phyloP scores from a whole-genome alignment of 2,113 vertebrate species.

The Osmerus mordax region DNA sequence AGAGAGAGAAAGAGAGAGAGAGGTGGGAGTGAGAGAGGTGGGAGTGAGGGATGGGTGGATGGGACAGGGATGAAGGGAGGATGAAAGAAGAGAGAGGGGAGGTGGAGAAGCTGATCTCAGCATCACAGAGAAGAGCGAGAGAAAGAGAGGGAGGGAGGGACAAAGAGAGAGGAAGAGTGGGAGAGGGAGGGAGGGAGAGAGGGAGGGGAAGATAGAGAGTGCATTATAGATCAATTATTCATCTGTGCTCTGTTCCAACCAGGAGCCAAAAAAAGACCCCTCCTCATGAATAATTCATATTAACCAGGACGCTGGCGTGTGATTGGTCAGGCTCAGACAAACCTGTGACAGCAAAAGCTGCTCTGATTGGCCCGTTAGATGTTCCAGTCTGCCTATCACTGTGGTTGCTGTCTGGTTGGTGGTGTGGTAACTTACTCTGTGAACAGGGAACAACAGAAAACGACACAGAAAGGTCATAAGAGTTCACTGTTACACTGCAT shows the following conservation, averaged over 20 bases:
- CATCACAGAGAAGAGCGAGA: neutral
- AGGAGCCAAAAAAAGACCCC: slow-evolving; percentile 47
- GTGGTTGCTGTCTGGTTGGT: too few species aligned
- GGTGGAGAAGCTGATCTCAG: slow-evolving; percentile 1
- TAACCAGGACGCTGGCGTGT: slow-evolving; percentile 4
- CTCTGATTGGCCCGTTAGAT: too few species aligned
- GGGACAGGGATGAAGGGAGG: neutral
- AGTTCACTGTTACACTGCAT: too few species aligned
- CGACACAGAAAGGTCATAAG: too few species aligned
- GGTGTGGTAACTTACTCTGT: too few species aligned
- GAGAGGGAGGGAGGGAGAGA: too few species aligned
- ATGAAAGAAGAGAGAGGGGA: neutral
- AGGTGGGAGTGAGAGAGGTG: neutral
- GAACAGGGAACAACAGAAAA: too few species aligned
- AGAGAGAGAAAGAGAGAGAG: neutral
- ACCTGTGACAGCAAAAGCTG: neutral
- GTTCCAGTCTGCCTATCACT: too few species aligned
- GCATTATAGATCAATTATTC: slow-evolving; percentile 51
- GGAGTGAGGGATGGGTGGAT: neutral
- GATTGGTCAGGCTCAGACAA: neutral
- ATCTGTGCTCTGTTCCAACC: slow-evolving; percentile 31
- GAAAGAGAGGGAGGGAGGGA: neutral
- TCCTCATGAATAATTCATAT: slow-evolving; percentile 51
- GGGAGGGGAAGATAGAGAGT: neutral
- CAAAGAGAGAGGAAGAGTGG: too few species aligned